Conservation (phyloP, 1,140 invertebrate species). For the Sminthurides bifidus region DNA sequence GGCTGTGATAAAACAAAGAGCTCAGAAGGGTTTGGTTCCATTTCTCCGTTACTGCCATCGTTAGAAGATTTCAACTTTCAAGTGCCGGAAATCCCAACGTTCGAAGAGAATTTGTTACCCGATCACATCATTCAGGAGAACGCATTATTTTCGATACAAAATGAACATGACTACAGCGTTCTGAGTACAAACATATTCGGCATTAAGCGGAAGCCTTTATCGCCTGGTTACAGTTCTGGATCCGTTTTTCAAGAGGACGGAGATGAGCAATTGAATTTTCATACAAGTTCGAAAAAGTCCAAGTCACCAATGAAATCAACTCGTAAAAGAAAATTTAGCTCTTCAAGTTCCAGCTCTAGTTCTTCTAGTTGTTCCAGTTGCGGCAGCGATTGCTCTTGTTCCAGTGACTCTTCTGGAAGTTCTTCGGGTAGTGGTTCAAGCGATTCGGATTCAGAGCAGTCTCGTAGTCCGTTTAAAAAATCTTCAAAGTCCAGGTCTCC, state of each 20-base stretch:
- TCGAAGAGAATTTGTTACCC: conserved; percentile 18
- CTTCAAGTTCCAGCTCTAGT: conserved; percentile 42
- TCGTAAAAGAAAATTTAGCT: conserved; percentile 18
- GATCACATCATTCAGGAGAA: conserved; percentile 26
- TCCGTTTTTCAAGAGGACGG: neutral
- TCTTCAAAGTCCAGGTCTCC: neutral
- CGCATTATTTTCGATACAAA: conserved; percentile 9
- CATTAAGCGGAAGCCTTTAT: neutral
- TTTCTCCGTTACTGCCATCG: conserved; percentile 12
- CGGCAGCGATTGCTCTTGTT: conserved; percentile 65
- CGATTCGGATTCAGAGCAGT: conserved; percentile 35
- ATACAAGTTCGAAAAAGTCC: neutral
- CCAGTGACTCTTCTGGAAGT: conserved; percentile 38
- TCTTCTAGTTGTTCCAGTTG: conserved; percentile 61
- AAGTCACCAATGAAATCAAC: conserved; percentile 3
- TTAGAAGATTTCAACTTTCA: conserved; percentile 23
- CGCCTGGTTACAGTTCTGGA: neutral
- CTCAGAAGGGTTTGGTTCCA: conserved; percentile 4
- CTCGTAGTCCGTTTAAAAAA: neutral
- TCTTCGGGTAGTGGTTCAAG: conserved; percentile 39
- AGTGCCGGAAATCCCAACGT: conserved; percentile 19
- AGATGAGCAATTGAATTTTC: too few species aligned
- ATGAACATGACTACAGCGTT: conserved; percentile 24
- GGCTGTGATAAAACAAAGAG: too few species aligned
- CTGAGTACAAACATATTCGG: too few species aligned